phyloP scores from a whole-genome alignment of 2,113 vertebrate species.

The Pedetes capensis region DNA sequence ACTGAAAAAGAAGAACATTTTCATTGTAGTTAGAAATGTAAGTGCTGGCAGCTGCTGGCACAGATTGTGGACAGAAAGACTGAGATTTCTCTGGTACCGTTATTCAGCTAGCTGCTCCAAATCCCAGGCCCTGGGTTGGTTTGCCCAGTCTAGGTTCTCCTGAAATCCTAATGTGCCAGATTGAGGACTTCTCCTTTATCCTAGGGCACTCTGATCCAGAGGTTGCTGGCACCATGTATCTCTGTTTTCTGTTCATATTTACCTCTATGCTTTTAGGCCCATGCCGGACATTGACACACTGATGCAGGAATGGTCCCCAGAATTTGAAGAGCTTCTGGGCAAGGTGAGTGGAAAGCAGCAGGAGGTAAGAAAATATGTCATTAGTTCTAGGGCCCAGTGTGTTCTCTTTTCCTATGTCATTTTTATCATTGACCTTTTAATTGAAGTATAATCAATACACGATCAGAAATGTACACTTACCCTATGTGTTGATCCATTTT shows the following conservation, averaged over 20 bases:
- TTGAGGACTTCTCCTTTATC: not conserved
- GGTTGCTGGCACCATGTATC: not conserved
- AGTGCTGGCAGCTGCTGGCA: not conserved
- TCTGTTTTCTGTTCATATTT: not conserved
- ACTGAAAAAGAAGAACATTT: not conserved
- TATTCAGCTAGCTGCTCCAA: not conserved
- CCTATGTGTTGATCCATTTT: not conserved
- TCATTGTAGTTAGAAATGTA: not conserved
- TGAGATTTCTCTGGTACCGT: not conserved
- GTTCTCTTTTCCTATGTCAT: not conserved
- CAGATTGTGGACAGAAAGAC: not conserved
- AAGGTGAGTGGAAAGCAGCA: constrained; percentile 81
- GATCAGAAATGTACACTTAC: not conserved
- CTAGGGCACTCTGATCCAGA: not conserved
- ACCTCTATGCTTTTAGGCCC: constrained; percentile 76
- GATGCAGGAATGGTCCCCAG: constrained; percentile 97
- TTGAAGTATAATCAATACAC: not conserved
- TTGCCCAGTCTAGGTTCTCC: not conserved
- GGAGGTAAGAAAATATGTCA: not conserved
- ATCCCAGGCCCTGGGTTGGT: not conserved
- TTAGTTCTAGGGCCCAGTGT: not conserved
- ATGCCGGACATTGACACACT: constrained; percentile 95
- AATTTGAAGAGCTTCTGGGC: constrained; percentile 93
- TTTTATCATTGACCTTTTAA: not conserved
- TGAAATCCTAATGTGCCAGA: not conserved